Evolutionary conservation across 2,888 invertebrate species (phyloP), one percentile per base, ranked within the genome.

Genomic region (Dasysyrphus tricinctus): DNA sequence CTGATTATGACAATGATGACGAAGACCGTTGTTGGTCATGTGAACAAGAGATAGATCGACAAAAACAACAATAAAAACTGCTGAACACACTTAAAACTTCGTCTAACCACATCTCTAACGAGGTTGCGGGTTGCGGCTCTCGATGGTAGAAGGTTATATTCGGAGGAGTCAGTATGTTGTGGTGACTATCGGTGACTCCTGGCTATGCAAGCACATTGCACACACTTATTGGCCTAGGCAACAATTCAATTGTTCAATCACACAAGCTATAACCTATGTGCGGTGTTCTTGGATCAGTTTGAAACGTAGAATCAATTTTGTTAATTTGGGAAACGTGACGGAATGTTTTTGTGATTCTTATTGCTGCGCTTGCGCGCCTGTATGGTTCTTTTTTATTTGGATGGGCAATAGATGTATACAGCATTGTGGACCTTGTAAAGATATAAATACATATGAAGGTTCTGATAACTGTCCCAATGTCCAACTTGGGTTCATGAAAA

Each of bases 311-410:
- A 88, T 89, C 89, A 89, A 90, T 90, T 90, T 89, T 80, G 88
- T 89, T 90, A 91, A 91, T 91, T 90, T 89, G 88, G 88, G 89
- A 91, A 91, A 90, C 91, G 91, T 91, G 91, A 90, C 89, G 88
- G 88, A 89, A 90, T 89, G 89, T 89, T 54, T 63, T 63, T 42
- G 1, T 67, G 70, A 67, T 83, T 73, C 47, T 24, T 44, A n/a
- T n/a, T n/a, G n/a, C n/a, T n/a, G 63, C 12, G n/a, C n/a, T n/a
- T 87, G 70, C 54, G 70, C 76, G 56, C 63, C 47, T 84, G 73
- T 69, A 24, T 51, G 12, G 24, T 83, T 34, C 37, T 75, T 72
- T 59, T 74, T 34, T 34, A 42, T 61, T 78, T 49, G n/a, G 9
- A 44, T 65, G 12, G 54, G 29, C 51, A 44, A 72, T 65, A 34